Base-by-base conservation (phyloP, 1,140 invertebrate species). In the Neelides sp. region DNA sequence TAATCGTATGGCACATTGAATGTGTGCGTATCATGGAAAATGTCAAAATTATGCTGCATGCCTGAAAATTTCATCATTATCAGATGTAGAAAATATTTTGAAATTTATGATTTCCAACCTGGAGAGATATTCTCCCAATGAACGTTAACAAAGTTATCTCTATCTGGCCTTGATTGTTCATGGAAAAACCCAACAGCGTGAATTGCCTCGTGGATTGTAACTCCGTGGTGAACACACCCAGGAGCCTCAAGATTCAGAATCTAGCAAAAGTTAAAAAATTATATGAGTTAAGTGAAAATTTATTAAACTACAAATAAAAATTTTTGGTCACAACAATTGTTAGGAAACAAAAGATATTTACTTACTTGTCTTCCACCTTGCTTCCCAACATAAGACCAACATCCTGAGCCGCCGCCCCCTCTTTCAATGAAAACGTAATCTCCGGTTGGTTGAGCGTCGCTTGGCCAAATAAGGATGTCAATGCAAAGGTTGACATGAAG, bases 71-170 rank as follows among this genome's bases (percentile, higher is more conserved):
- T n/a, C n/a, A n/a, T n/a, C n/a, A n/a, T n/a, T n/a, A n/a, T n/a
- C n/a, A n/a, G n/a, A n/a, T n/a, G n/a, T n/a, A n/a, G n/a, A n/a
- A n/a, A n/a, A n/a, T n/a, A n/a, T n/a, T n/a, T n/a, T n/a, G n/a
- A n/a, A n/a, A n/a, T n/a, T n/a, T n/a, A n/a, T n/a, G 12, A 50
- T 47, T 55, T 61, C n/a, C n/a, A n/a, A 68, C 67, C 67, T 23
- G 60, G 51, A 12, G 64, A 64, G 23, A 76, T 73, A 47, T 76
- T 78, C 15, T 69, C 58, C 64, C 72, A 75, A 4, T 71, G 58
- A 15, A 77, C 68, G 3, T 61, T 62, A n/a, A n/a, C n/a, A n/a
- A n/a, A n/a, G n/a, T n/a, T n/a, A n/a, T n/a, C n/a, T n/a, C n/a
- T n/a, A n/a, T n/a, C n/a, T n/a, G n/a, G n/a, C n/a, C n/a, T n/a